Percentiles rank a stretch among this genome's conserved stretches.
These are phyloP conservation scores for Uria lomvia DNA, from an alignment of 2,113 vertebrate species.

Conservation along the genomic window DNA sequence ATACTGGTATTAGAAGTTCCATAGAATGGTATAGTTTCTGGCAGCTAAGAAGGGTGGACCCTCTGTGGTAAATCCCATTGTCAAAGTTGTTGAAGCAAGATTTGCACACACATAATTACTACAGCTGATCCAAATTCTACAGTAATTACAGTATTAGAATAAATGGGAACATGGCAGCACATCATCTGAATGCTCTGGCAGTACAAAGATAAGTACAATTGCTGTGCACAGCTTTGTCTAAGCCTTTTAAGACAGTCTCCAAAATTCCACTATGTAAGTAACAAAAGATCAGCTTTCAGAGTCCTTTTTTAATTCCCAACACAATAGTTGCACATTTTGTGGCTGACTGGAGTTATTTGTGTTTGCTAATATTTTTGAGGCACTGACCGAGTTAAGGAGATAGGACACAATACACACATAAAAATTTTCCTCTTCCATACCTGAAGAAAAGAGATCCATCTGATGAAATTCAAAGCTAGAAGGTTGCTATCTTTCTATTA, in stretches of 20 bases:
- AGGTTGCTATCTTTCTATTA: not conserved
- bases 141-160: constrained; percentile 56
- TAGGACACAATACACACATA: rapidly evolving
- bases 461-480: not conserved
- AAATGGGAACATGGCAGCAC: not conserved
- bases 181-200: constrained; percentile 5
- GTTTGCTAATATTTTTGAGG: not conserved
- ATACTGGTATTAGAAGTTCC: not conserved
- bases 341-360: not conserved
- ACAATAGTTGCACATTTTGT: not conserved
- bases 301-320: not conserved
- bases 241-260: not conserved
- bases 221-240: not conserved
- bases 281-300: constrained; percentile 5
- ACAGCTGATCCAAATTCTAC: constrained; percentile 47
- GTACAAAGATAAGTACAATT: not conserved
- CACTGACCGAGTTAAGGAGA: not conserved
- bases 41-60: not conserved
- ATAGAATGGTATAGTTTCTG: not conserved
- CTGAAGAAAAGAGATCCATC: not conserved
- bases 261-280: not conserved
- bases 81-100: not conserved
- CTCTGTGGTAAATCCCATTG: constrained; percentile 11
- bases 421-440: not conserved
- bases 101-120: constrained; percentile 28